Evolutionary conservation across 2,888 invertebrate species (phyloP).

Genomic region (Patella ulyssiponensis): DNA sequence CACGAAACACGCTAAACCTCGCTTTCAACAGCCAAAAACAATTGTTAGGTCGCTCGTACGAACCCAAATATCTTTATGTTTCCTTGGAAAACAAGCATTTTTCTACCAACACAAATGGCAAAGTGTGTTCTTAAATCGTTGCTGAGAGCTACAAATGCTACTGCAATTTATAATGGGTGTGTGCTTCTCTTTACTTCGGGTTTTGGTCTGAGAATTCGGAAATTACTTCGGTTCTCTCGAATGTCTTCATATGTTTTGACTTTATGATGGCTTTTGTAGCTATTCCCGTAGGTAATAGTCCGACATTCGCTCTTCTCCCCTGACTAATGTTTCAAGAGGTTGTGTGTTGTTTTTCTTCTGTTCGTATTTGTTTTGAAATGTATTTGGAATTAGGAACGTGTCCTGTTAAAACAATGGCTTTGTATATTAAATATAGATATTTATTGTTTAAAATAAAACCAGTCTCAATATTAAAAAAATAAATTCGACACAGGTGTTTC

Average conservation of each 20-base stretch:
- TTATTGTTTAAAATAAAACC: too few relatives aligned
- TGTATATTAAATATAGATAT: too few relatives aligned
- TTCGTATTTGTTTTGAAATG: too few relatives aligned
- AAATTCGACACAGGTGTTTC: too few relatives aligned
- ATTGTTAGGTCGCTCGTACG: slow-evolving; percentile 8
- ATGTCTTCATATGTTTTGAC: neutral
- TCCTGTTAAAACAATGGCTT: too few relatives aligned
- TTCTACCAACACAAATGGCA: neutral
- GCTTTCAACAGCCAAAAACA: slow-evolving; percentile 5
- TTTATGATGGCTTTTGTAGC: neutral
- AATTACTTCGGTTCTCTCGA: slow-evolving; percentile 1
- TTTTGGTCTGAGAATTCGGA: slow-evolving; percentile 6
- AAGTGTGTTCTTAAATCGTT: neutral
- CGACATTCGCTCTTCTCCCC: neutral
- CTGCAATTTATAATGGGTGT: slow-evolving; percentile 3
- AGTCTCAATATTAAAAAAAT: too few relatives aligned
- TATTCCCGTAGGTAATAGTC: neutral
- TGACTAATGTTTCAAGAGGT: too few relatives aligned
- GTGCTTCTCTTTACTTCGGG: neutral
- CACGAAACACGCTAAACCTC: neutral
- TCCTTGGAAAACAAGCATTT: slow-evolving; percentile 11
- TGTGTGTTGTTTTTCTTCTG: too few relatives aligned
- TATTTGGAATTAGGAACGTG: too few relatives aligned
- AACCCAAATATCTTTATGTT: slow-evolving; percentile 4
- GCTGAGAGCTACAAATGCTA: neutral